Conservation (phyloP, 1,140 invertebrate species). For the Bathynomus jamesi region DNA sequence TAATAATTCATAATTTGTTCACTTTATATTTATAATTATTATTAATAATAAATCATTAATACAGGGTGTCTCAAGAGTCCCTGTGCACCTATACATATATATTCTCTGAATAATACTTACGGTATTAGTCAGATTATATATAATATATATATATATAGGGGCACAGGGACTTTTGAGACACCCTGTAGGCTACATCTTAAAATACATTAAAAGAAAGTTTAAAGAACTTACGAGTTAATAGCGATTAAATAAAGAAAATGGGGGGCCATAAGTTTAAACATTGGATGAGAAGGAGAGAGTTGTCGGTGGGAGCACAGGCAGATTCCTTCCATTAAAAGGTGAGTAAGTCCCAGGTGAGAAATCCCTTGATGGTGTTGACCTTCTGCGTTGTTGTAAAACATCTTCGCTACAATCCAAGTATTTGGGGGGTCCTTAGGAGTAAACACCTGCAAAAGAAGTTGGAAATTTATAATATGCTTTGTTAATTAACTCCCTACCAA, state of each 20-base stretch:
- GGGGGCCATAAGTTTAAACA: conserved; percentile 48
- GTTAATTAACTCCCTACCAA: not conserved
- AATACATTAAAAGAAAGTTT: no score
- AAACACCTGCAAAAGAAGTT: conserved; percentile 41
- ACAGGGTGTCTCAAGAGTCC: no score
- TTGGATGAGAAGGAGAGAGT: conserved; percentile 47
- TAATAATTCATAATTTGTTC: no score
- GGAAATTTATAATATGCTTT: not conserved
- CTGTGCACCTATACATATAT: no score
- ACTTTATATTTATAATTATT: no score
- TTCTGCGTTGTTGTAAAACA: conserved; percentile 51
- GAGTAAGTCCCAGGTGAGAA: conserved; percentile 48
- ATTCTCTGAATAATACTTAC: no score
- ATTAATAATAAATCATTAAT: no score
- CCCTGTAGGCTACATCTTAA: no score
- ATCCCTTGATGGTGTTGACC: conserved; percentile 47
- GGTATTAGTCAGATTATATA: no score
- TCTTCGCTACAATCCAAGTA: conserved; percentile 49
- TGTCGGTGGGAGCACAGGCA: conserved; percentile 45
- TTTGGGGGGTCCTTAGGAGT: conserved; percentile 45
- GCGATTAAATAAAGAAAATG: conserved; percentile 48
- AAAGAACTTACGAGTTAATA: conserved; percentile 42
- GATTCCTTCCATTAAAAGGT: conserved; percentile 49
- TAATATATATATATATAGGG: no score
- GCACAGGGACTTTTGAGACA: not conserved